Percentiles rank a stretch among this genome's conserved stretches.
Conservation (phyloP, 1,140 invertebrate species). For the Phymastichus coffea region DNA sequence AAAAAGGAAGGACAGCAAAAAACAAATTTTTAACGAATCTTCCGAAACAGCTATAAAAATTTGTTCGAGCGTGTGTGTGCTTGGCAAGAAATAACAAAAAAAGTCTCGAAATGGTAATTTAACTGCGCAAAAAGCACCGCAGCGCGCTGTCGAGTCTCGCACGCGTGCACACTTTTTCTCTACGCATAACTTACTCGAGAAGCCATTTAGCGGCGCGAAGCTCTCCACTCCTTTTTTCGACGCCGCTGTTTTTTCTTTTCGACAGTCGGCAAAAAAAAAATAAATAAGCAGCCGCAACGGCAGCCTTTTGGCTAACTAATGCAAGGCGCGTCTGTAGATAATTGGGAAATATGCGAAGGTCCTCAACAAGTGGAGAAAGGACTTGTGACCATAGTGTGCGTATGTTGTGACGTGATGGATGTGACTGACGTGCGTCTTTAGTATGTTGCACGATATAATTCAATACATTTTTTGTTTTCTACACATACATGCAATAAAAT, state of each 20-base stretch:
- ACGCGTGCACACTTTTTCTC: conserved; percentile 27
- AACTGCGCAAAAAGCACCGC: neutral
- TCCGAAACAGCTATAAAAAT: conserved; percentile 18
- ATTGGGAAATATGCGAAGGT: conserved; percentile 54
- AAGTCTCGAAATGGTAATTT: conserved; percentile 4
- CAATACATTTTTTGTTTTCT: no score
- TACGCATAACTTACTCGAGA: conserved; percentile 36
- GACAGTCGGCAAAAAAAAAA: neutral
- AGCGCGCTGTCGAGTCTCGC: no score
- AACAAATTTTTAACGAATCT: no score
- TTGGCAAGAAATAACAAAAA: neutral
- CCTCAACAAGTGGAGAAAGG: conserved; percentile 22
- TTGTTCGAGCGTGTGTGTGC: neutral
- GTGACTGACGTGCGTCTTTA: conserved; percentile 50
- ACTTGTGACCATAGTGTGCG: conserved; percentile 20
- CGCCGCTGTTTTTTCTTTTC: conserved; percentile 29
- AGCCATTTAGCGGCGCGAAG: conserved; percentile 29
- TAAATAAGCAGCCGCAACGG: neutral
- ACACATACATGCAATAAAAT: no score
- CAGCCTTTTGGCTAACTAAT: conserved; percentile 52
- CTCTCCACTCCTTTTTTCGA: conserved; percentile 28
- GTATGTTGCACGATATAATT: conserved; percentile 45
- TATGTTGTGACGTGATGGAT: conserved; percentile 48
- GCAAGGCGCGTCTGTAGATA: conserved; percentile 46
- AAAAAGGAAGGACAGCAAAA: no score